Evolutionary conservation across 2,797 vertebrate genomes (phyloP).

Genomic region (Sphenodon punctatus): DNA sequence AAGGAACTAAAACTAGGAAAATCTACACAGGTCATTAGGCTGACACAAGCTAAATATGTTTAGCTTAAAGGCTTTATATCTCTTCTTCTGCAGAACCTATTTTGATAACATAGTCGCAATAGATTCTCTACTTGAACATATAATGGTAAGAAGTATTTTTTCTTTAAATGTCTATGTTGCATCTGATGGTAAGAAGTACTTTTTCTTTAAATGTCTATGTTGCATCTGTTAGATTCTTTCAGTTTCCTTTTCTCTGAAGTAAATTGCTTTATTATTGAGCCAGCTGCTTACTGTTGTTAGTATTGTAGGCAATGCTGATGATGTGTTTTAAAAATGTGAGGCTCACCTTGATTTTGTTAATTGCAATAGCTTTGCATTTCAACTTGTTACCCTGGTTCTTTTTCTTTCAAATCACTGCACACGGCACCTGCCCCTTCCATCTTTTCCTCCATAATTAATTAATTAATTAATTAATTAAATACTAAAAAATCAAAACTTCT

Average conservation of each 20-base stretch:
- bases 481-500: neutral
- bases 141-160: slow-evolving; percentile 91
- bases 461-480: too few species aligned
- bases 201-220: slow-evolving; percentile 9
- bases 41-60: neutral
- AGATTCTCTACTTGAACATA: slow-evolving; percentile 99
- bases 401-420: neutral
- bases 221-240: neutral
- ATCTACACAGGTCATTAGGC: neutral
- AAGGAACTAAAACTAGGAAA: neutral
- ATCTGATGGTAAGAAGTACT: slow-evolving; percentile 84
- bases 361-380: neutral
- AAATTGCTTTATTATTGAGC: neutral
- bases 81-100: slow-evolving; percentile 90
- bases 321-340: neutral
- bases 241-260: neutral
- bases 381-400: neutral
- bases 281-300: neutral
- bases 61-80: slow-evolving; percentile 39
- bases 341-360: neutral
- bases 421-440: neutral
- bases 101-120: slow-evolving; percentile 99
- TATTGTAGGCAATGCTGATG: neutral
- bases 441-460: too few species aligned
- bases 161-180: neutral